phyloP scores from a whole-genome alignment of 2,113 vertebrate species.

The Martes martes region DNA sequence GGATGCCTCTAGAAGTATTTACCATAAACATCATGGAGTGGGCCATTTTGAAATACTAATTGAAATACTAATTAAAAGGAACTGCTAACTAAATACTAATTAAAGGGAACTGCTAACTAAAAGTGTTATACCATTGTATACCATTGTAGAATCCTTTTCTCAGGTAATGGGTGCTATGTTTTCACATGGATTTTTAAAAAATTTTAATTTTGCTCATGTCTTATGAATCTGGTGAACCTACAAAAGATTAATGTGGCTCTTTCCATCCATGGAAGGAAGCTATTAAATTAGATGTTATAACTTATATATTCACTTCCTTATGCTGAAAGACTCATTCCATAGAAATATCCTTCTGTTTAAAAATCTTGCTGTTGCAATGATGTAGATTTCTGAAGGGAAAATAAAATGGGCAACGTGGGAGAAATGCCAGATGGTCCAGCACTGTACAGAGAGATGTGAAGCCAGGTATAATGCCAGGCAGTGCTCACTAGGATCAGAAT shows the following conservation, averaged over 20 bases:
- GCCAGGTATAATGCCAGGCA: neutral
- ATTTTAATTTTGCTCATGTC: neutral
- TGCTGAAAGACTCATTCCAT: neutral
- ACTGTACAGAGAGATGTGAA: neutral
- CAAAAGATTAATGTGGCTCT: neutral
- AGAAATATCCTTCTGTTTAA: neutral
- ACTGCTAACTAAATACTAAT: neutral
- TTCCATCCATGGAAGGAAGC: neutral
- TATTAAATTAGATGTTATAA: neutral
- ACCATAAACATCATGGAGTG: neutral
- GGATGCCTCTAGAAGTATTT: neutral
- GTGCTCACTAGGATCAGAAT: neutral
- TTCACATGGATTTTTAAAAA: neutral
- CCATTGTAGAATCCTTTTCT: neutral
- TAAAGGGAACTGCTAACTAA: neutral
- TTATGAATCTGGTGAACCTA: neutral
- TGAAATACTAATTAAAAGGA: neutral
- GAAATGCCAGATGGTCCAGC: neutral
- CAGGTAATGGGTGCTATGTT: neutral
- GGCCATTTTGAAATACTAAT: neutral
- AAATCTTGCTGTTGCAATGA: neutral
- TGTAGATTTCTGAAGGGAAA: slow-evolving; percentile 19
- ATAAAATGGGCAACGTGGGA: neutral
- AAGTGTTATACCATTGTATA: neutral
- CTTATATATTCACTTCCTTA: neutral